Conservation (phyloP, 2,797 vertebrate genomes). For the Vipera ursinii region DNA sequence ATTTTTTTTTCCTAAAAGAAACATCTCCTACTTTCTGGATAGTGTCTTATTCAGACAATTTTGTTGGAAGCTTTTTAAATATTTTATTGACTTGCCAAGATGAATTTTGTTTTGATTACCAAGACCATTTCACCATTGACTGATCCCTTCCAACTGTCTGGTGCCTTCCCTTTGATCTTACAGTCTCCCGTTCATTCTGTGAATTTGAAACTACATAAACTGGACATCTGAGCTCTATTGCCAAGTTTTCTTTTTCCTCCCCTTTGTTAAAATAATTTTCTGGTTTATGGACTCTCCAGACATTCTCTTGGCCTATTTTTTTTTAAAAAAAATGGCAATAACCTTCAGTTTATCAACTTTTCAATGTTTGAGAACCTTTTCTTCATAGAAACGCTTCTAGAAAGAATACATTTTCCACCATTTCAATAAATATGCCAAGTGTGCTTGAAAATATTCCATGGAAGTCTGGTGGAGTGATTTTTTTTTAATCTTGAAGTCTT, state of each 20-base stretch:
- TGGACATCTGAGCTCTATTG: background rate
- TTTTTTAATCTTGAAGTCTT: background rate
- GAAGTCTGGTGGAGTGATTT: background rate
- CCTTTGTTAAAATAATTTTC: background rate
- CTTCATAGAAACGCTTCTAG: background rate
- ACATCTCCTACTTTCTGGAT: background rate
- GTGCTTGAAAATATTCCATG: background rate
- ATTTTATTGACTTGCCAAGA: slow-evolving; percentile 18
- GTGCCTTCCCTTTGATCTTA: background rate
- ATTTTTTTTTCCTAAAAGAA: background rate
- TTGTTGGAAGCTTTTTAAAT: background rate
- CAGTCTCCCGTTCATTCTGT: background rate
- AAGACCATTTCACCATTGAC: background rate
- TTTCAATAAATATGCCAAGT: background rate
- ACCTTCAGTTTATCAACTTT: background rate
- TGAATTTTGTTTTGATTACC: slow-evolving; percentile 18
- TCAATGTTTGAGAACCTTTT: background rate
- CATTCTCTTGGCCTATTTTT: background rate
- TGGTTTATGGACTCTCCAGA: background rate
- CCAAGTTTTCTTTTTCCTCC: background rate
- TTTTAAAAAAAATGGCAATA: background rate
- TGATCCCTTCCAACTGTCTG: background rate
- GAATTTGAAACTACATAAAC: background rate
- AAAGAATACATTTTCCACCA: background rate
- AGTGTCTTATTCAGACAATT: background rate